Base-by-base conservation (phyloP, 2,888 invertebrate species). In the Cybosia mesomella region DNA sequence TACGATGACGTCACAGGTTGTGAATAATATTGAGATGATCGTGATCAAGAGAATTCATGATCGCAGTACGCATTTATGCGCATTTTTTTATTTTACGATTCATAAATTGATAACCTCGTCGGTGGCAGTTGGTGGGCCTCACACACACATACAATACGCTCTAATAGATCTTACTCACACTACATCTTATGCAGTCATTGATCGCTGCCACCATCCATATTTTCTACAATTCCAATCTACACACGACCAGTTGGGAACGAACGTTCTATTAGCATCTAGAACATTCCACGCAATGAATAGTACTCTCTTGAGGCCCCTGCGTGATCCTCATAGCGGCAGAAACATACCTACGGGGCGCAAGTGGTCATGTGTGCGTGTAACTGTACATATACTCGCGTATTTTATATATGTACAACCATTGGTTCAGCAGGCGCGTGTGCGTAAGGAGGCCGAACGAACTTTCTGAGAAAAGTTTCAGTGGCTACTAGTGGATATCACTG, bases 21-120 rank as follows among this genome's bases (percentile, higher is more conserved):
- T 75, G 71, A 80, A 80, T 77, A 76, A 71, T 75, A 75, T 70
- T 71, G 64, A 69, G 74, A 72, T 71, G 75, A 79, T 77, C 72
- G 73, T 70, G 76, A 74, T 73, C 79, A 72, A 76, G 71, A 71
- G 74, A 74, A 79, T 76, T 75, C 75, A 78, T 78, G 73, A 79
- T 73, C 74, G 77, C 80, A 83, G 80, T 81, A 83, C 80, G 72
- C 73, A 83, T 81, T 80, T 83, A 86, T 83, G 86, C 85, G 83
- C 83, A 85, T 87, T 89, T 90, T 79, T 84, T 87, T 87, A 82
- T 85, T 87, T 85, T 86, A 89, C 88, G 87, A 89, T 89, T 91
- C 88, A 89, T 88, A 91, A 89, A 91, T 90, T 91, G 90, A 91
- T 92, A 92, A 92, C 91, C 91, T 90, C 88, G 88, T 87, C 87